Evolutionary conservation across 2,888 invertebrate genomes (phyloP).

Genomic region (Endomychus coccineus): DNA sequence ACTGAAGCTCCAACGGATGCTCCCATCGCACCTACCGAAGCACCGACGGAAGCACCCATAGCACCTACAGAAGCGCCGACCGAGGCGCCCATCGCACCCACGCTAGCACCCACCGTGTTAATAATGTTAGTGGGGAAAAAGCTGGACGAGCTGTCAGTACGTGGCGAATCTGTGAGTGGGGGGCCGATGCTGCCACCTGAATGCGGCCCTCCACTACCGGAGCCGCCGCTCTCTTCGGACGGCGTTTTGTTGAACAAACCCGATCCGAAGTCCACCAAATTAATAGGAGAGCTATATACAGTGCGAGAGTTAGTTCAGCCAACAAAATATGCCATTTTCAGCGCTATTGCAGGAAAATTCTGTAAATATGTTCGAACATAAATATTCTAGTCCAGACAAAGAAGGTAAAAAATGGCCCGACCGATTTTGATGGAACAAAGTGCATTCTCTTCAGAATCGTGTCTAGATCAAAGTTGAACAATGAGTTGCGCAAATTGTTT

Average conservation of each 20-base stretch:
- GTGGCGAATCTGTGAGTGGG: slow-evolving; percentile 58
- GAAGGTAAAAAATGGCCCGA: too few species aligned
- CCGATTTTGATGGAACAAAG: too few species aligned
- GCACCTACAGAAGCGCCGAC: slow-evolving; percentile 39
- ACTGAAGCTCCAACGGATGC: slow-evolving; percentile 38
- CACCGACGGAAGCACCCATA: slow-evolving; percentile 35
- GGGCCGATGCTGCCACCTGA: slow-evolving; percentile 44
- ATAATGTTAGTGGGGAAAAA: slow-evolving; percentile 44
- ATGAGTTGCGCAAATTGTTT: too few species aligned
- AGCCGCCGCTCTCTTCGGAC: slow-evolving; percentile 75
- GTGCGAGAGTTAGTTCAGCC: neutral
- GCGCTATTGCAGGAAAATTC: too few species aligned
- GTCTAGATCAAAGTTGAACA: too few species aligned
- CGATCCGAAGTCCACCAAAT: slow-evolving; percentile 93
- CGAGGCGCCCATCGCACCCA: slow-evolving; percentile 35
- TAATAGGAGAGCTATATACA: slow-evolving; percentile 73
- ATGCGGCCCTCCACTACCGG: slow-evolving; percentile 44
- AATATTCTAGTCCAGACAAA: too few species aligned
- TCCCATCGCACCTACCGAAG: slow-evolving; percentile 34
- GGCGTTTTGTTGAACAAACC: slow-evolving; percentile 90
- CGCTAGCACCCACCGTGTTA: slow-evolving; percentile 41
- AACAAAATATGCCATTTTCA: too few species aligned
- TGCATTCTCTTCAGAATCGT: too few species aligned
- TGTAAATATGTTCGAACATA: too few species aligned
- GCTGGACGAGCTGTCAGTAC: slow-evolving; percentile 37